Evolutionary conservation across 2,797 vertebrate genomes (phyloP).

Genomic region (Pipistrellus nathusii): DNA sequence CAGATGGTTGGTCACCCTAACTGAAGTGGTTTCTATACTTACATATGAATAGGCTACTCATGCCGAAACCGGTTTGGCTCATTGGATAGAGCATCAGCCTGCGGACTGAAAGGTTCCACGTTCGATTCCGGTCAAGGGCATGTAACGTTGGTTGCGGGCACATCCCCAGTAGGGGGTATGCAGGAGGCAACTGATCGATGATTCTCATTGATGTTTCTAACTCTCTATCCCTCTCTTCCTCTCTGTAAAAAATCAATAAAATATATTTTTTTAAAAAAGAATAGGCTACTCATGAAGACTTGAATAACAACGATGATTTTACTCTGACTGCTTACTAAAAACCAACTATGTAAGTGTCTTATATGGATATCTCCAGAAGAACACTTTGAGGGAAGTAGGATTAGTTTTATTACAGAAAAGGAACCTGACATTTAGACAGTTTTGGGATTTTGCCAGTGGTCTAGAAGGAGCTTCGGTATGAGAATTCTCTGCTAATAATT

Average conservation of each 20-base stretch:
- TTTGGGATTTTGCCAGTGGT: neutral
- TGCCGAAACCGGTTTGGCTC: neutral
- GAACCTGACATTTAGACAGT: neutral
- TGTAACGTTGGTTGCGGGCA: too few relatives aligned
- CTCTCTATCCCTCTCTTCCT: too few relatives aligned
- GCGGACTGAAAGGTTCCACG: too few relatives aligned
- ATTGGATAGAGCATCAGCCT: too few relatives aligned
- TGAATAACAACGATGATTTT: neutral
- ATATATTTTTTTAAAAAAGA: neutral
- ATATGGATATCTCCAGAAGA: neutral
- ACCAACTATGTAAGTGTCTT: neutral
- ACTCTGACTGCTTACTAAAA: neutral
- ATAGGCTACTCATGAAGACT: neutral
- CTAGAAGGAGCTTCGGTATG: neutral
- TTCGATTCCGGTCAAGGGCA: too few relatives aligned
- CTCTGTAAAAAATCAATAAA: too few relatives aligned
- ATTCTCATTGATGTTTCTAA: too few relatives aligned
- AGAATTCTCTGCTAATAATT: neutral
- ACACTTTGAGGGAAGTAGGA: neutral
- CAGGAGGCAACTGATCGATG: too few relatives aligned
- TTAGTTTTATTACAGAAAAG: slow-evolving; percentile 8
- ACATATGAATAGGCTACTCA: neutral
- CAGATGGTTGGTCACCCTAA: neutral
- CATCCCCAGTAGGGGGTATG: too few relatives aligned
- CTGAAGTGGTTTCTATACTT: neutral